A percentile compares a stretch with the other conserved stretches of the same genome.
Conservation (phyloP, 2,113 vertebrate genomes). For the Anseranas semipalmata region DNA sequence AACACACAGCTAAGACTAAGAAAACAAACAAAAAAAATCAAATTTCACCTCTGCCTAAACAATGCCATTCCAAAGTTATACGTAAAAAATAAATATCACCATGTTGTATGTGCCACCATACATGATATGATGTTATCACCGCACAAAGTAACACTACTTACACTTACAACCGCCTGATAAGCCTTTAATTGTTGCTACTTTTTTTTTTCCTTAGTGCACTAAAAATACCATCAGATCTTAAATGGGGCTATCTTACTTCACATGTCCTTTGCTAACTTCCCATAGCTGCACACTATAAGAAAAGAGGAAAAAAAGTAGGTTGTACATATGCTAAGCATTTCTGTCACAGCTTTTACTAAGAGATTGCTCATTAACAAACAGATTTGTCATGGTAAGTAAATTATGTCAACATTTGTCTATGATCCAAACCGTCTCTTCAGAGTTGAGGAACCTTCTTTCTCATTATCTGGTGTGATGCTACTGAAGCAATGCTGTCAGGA, state of each 20-base stretch:
- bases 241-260: background rate
- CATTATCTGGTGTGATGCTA: background rate
- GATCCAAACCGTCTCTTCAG: background rate
- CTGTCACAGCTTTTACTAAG: background rate
- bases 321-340: background rate
- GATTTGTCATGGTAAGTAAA: background rate
- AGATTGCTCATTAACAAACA: background rate
- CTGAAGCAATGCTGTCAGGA: background rate
- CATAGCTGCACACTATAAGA: background rate
- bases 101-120: background rate
- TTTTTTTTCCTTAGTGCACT: background rate
- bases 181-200: background rate
- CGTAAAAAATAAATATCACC: background rate
- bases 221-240: slow-evolving; percentile 14
- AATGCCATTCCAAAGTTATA: background rate
- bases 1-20: background rate
- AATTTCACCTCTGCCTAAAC: background rate
- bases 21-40: background rate
- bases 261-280: background rate
- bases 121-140: background rate
- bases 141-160: background rate
- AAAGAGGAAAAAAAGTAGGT: background rate
- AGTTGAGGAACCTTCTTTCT: background rate
- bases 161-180: background rate
- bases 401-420: background rate